Base-by-base conservation (phyloP, 2,797 vertebrate species). In the Sebastes ruberrimus region DNA sequence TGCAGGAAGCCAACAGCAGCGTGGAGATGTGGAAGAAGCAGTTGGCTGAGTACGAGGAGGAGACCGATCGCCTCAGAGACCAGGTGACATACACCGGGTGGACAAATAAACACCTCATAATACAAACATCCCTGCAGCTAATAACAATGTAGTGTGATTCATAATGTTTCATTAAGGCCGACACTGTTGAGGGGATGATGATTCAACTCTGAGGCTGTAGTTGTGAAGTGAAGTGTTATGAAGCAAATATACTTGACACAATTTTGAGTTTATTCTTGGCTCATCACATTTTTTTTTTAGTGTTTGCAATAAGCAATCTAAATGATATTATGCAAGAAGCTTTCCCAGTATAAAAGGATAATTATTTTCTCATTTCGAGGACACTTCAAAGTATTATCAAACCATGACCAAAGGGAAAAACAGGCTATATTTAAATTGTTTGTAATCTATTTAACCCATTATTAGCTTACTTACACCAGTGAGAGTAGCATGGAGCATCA, bases 11-110 rank as follows among this genome's bases (percentile, higher is more conserved):
- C 86, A 98, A 98, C 25, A 93, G 95, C 82, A 97, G 95, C 0
- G 97, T 97, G 66, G 96, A 97, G 27, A 95, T 97, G 85, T 99
- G 98, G 98, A 98, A 98, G 93, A 97, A 97, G 72, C 98, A 99
- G 93, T 95, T 99, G 83, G 92, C 94, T 0, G 96, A 96, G 16
- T 99, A 98, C 70, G 96, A 98, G 85, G 97, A 97, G 68, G 98
- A 99, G 95, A 97, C 98, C 0, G 97, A 99, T 9, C 89, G 93
- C 0, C 96, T 99, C 76, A 77, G 96, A 83, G 97, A 97, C 61
- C 94, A 98, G 96, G 98, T 98, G 82, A 89, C 5, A 13, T 11
- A 28, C 20, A 27, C 30, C 22, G 23, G 23, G 20, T 11, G 27
- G 30, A 60, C 33, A 14, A 52, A 46, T 23, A 10, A 35, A 32